Base-by-base conservation (phyloP, 1,140 invertebrate genomes). In the Caenorhabditis latens region DNA sequence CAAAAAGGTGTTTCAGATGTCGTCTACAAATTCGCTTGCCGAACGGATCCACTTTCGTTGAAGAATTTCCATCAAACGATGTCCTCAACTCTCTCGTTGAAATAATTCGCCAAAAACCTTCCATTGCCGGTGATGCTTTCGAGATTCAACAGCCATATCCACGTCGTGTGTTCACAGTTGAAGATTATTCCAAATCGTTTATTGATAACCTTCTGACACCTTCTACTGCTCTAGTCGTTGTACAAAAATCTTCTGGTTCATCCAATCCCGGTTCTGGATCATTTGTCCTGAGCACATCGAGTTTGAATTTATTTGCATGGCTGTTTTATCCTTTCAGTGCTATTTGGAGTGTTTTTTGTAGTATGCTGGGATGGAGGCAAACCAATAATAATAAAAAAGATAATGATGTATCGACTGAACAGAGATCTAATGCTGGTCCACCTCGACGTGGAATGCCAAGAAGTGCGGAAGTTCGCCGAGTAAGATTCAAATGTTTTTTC, bases 401-500 rank as follows among this genome's bases (percentile, higher is more conserved):
- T 21, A 53, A 53, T 11, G 40, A n/a, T 0, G 9, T n/a, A 79
- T 24, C 71, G 43, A 19, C 40, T 16, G 5, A 14, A 46, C 9
- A 8, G 4, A 14, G 11, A 6, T 24, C 19, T 13, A 19, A 19
- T 24, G n/a, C 46, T 7, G 13, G n/a, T 19, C 3, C 71, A 11
- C 9, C 7, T 19, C 13, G 71, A 50, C 40, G 71, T 11, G 71
- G 71, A 53, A 79, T 79, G 71, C 71, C 71, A 53, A 79, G 71
- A 53, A 79, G 71, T 79, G 71, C 71, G 1, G 71, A 79, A 79
- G 71, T 79, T 79, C 71, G 71, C n/a, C n/a, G 71, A 53, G 71
- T 79, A 50, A 19, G 71, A 53, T 24, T 50, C 7, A n/a, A 4
- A 4, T 24, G 5, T 32, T 32, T 11, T 11, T 11, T 63, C 9